Evolutionary conservation across 2,113 vertebrate genomes (phyloP).

Genomic region (Mesembrinibis cayennensis): DNA sequence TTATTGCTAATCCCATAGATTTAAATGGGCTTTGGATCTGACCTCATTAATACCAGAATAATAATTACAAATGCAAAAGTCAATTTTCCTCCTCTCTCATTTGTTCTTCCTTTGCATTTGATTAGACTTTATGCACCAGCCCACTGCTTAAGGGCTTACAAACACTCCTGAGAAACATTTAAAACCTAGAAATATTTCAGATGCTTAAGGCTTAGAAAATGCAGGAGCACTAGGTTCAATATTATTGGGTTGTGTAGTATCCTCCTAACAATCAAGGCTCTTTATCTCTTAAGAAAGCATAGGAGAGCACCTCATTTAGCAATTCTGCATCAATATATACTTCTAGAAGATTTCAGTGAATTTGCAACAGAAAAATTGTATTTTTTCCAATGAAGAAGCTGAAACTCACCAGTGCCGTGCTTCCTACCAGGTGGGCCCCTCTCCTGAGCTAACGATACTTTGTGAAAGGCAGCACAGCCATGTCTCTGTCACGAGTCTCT

Average conservation of each 20-base stretch:
- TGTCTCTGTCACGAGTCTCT: not conserved
- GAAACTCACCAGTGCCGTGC: not conserved
- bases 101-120: not conserved
- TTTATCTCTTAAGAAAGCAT: not conserved
- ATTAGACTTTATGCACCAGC: not conserved
- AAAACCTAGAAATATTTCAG: not conserved
- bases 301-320: not conserved
- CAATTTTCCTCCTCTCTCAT: not conserved
- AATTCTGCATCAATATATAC: not conserved
- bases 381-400: not conserved
- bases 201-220: not conserved
- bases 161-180: not conserved
- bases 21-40: not conserved
- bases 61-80: constrained; percentile 30
- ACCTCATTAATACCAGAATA: constrained; percentile 40
- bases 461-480: not conserved
- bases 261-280: not conserved
- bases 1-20: not conserved
- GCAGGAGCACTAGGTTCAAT: not conserved
- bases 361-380: not conserved
- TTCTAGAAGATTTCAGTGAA: not conserved
- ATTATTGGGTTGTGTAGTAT: not conserved
- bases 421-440: not conserved
- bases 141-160: not conserved
- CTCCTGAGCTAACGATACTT: not conserved